These are phyloP conservation scores for Melanostigma gelatinosum DNA, from an alignment of 2,113 vertebrate genomes.

Conservation along the genomic window DNA sequence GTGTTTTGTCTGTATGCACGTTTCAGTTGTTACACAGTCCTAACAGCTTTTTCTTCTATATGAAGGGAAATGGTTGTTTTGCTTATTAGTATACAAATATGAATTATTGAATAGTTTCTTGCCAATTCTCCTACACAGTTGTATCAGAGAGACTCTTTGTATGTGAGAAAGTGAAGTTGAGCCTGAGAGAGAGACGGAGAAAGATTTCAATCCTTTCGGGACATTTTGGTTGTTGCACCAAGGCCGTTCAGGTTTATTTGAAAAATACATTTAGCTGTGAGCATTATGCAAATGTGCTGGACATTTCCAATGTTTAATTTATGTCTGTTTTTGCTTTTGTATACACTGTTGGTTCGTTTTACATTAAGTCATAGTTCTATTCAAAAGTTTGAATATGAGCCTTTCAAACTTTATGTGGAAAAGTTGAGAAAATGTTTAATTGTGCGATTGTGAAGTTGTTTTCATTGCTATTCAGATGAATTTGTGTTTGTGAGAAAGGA, in stretches of 20 bases:
- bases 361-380: conserved; percentile 40
- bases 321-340: conserved; percentile 75
- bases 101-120: conserved; percentile 73
- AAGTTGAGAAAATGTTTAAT: conserved; percentile 42
- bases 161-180: conserved; percentile 38
- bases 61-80: conserved; percentile 55
- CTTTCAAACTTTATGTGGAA: conserved; percentile 32
- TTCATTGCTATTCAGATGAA: conserved; percentile 21
- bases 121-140: conserved; percentile 58
- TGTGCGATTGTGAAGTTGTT: conserved; percentile 22
- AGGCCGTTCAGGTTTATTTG: conserved; percentile 86
- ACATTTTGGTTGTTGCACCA: conserved; percentile 74
- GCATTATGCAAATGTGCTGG: conserved; percentile 87
- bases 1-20: conserved; percentile 22
- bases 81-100: conserved; percentile 69
- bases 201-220: conserved; percentile 50
- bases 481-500: conserved; percentile 3
- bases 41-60: conserved; percentile 44
- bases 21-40: conserved; percentile 22
- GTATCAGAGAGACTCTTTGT: conserved; percentile 57
- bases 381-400: conserved; percentile 40
- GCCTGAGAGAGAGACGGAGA: conserved; percentile 42
- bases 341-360: conserved; percentile 52
- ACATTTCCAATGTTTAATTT: conserved; percentile 82
- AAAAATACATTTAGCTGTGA: conserved; percentile 84